phyloP scores from a whole-genome alignment of 2,797 vertebrate species.

The Halcyon smyrnensis region DNA sequence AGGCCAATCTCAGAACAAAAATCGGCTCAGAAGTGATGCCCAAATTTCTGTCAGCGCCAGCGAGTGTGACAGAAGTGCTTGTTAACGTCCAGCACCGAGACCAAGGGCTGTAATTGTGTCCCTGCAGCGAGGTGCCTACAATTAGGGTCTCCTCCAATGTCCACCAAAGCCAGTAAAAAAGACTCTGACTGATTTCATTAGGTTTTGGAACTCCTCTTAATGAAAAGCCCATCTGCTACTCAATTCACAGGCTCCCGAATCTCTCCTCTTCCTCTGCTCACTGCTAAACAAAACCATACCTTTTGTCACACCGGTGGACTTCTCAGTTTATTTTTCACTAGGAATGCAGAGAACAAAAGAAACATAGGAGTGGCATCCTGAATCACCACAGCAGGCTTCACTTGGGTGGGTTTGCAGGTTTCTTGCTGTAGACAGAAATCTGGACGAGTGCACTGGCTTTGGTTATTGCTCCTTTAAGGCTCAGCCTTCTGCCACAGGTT shows the following conservation, averaged over 20 bases:
- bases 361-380: background rate
- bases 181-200: background rate
- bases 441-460: background rate
- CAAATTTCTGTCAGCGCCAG: background rate
- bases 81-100: background rate
- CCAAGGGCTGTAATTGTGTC: constrained; percentile 12
- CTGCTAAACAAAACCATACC: background rate
- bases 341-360: background rate
- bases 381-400: background rate
- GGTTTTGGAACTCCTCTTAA: background rate
- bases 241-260: background rate
- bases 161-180: background rate
- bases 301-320: background rate
- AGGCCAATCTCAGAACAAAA: constrained; percentile 4
- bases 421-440: background rate
- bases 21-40: background rate
- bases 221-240: constrained; percentile 37
- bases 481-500: background rate
- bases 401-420: background rate
- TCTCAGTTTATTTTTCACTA: background rate
- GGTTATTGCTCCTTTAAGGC: background rate
- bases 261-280: background rate
- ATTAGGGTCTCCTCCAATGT: background rate
- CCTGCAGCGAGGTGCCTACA: constrained; percentile 11
- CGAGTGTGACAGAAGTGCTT: background rate